Evolutionary conservation across 1,140 invertebrate species (phyloP), one percentile per base, ranked within the genome.

Genomic region (Notospermus geniculatus): DNA sequence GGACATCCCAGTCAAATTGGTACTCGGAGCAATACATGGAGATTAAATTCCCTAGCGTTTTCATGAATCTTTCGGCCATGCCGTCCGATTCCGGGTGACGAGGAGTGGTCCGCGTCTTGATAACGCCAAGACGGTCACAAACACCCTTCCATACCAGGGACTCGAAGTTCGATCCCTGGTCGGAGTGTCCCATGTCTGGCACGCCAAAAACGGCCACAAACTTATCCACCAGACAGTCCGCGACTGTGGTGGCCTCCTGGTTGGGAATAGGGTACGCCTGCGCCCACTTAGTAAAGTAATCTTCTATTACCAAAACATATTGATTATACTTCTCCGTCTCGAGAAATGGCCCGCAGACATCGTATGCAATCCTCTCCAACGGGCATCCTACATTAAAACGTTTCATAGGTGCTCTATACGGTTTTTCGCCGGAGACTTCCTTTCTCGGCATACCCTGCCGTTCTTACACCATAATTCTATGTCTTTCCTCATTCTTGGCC

Each of bases 241-340:
- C 66, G 22, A 78, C 67, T 19, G 70, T 66, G 5, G 60, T 52
- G 7, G 72, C 62, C 29, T 64, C 46, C 19, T 71, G 67, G 55
- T 69, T 60, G 17, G 53, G 62, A 5, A 73, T 27, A 1, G 76
- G 54, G 60, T 54, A 60, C 9, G 69, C 67, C 41, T 75, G 66
- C 2, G 61, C 53, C 53, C 59, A 80, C 57, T 74, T 71, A 2
- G 77, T 76, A n/a, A 72, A 70, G 57, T 77, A 73, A 57, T 77
- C 71, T 2, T 64, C 62, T 0, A 66, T 53, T 19, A 73, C 64
- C 4, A 74, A 29, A 25, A 77, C 65, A 29, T 72, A 69, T n/a
- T 63, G 68, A 19, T 76, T 74, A 0, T 69, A 71, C 23, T 45
- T 57, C 19, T 57, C n/a, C 7, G 67, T 68, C 9, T 32, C 54